A percentile compares a stretch with the other conserved stretches of the same genome.
These are phyloP conservation scores for Anser cygnoides DNA, from an alignment of 2,113 vertebrate genomes.

Conservation along the genomic window DNA sequence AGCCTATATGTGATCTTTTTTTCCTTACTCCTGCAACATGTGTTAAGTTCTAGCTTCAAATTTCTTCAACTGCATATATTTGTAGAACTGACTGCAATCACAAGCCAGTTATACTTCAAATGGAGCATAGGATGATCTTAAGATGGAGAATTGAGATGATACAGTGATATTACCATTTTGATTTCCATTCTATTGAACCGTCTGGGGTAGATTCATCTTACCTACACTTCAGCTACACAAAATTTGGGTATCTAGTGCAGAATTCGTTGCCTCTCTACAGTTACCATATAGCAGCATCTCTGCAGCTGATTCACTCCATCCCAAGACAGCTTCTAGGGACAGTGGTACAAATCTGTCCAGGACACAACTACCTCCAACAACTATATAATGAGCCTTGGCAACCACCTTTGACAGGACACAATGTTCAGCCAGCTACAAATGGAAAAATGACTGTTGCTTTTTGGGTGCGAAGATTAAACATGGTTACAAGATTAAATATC, in stretches of 20 bases:
- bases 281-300: not conserved
- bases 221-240: not conserved
- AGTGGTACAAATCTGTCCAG: not conserved
- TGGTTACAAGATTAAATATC: not conserved
- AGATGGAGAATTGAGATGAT: not conserved
- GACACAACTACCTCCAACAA: accelerated
- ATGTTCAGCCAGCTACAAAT: not conserved
- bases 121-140: not conserved
- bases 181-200: not conserved
- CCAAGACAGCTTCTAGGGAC: not conserved
- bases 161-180: not conserved
- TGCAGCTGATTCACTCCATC: not conserved
- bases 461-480: not conserved
- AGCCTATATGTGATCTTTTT: not conserved
- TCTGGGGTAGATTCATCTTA: not conserved
- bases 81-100: not conserved
- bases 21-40: not conserved
- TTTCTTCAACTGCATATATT: not conserved
- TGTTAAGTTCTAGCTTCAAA: not conserved
- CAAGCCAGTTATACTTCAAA: not conserved
- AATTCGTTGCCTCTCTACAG: not conserved
- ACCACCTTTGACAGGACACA: not conserved
- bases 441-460: not conserved
- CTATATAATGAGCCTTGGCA: not conserved
- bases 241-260: not conserved